Evolutionary conservation across 2,113 vertebrate genomes (phyloP), one percentile per base, ranked within the genome.

Genomic region (Ursus arctos): DNA sequence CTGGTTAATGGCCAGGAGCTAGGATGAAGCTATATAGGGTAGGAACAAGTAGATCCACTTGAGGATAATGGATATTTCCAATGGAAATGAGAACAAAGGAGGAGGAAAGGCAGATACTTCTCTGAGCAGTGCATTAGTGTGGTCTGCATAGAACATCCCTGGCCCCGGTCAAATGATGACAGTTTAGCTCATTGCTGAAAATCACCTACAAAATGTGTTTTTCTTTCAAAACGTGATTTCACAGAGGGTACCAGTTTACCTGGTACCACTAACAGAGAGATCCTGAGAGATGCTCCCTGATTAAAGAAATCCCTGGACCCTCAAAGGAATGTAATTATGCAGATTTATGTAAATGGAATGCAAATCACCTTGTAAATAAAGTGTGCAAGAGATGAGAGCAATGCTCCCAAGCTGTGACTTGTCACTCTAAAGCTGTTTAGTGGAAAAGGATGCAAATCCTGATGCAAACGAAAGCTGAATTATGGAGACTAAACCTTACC

Each of bases 281-380:
- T 92, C 61, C 51, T 88, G 57, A 94, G 88, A 94, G 81, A 91
- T 94, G 76, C 65, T 95, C 91, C 81, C 93, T 96, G 97, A 98
- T 98, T 98, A 96, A 82, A 96, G 69, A 94, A 97, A 98, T 95
- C 86, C 96, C 79, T 96, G 94, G 95, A 95, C 95, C 87, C 80
- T 98, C 86, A 84, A n/a, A 97, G 90, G 92, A 95, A 87, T 22
- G 51, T 2, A 76, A 94, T 98, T 98, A 97, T 97, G 95, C 61
- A 96, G 63, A 97, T 97, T 97, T 97, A 98, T 97, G 97, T 76
- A 98, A 95, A 98, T 76, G 0, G 0, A 0, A 96, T 96, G 96
- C 90, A 98, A 98, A 98, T 98, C 0, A 4, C 83, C 69, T 93
- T 88, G 61, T 93, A 96, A 97, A 97, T 97, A 93, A 95, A 88